phyloP scores from a whole-genome alignment of 2,888 invertebrate species.

The Agrilus biguttatus region DNA sequence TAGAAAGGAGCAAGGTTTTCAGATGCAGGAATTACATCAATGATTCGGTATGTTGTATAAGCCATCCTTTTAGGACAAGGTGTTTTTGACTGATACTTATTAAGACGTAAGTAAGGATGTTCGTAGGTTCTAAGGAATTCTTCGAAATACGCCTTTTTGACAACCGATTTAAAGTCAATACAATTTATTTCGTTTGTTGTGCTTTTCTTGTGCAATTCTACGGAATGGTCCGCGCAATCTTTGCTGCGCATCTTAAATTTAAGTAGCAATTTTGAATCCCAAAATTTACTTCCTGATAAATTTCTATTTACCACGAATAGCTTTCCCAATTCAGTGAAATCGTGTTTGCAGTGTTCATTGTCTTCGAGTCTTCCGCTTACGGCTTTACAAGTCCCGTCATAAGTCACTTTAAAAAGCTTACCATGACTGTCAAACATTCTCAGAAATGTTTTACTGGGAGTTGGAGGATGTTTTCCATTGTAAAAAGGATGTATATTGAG shows the following conservation, averaged over 20 bases:
- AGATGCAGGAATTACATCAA: no score
- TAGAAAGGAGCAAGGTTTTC: no score
- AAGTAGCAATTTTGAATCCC: conserved; percentile 4
- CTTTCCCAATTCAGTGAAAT: conserved; percentile 4
- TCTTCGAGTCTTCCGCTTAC: background rate
- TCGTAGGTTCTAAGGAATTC: conserved; percentile 4
- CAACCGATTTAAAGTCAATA: background rate
- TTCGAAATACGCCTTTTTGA: conserved; percentile 1
- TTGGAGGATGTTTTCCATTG: background rate
- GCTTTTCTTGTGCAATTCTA: background rate
- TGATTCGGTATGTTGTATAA: no score
- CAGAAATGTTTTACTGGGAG: conserved; percentile 1
- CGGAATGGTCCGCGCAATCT: background rate
- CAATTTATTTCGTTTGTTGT: background rate
- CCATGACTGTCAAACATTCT: conserved; percentile 4
- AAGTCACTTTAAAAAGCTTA: conserved; percentile 6
- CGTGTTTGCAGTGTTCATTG: conserved; percentile 2
- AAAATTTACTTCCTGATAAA: conserved; percentile 6
- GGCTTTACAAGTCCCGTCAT: conserved; percentile 5
- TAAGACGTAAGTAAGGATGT: conserved; percentile 1
- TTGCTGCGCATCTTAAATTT: background rate
- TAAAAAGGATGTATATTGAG: conserved; percentile 5
- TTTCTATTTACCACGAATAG: conserved; percentile 5
- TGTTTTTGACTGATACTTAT: background rate
- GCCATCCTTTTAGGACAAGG: background rate